Evolutionary conservation across 2,888 invertebrate genomes (phyloP).

Genomic region (Leucophora obtusa): DNA sequence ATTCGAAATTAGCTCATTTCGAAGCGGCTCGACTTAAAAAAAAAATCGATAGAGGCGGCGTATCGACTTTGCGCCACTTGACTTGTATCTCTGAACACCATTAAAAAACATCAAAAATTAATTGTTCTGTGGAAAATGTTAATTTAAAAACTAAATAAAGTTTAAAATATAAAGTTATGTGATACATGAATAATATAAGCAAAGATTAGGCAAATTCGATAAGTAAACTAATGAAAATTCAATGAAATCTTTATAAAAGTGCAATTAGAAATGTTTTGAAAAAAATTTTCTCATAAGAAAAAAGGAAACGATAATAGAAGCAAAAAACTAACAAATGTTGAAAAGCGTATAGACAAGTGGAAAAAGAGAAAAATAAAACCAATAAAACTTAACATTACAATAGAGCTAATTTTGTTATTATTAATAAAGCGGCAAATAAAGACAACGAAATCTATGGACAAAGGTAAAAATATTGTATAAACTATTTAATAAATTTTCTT

Average conservation of each 20-base stretch:
- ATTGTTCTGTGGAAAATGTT: slow-evolving; percentile 25
- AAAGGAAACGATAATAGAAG: slow-evolving; percentile 41
- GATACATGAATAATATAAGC: no score
- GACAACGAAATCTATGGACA: slow-evolving; percentile 17
- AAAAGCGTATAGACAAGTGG: slow-evolving; percentile 44
- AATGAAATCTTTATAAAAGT: background rate
- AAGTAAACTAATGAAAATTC: slow-evolving; percentile 45
- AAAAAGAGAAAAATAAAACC: slow-evolving; percentile 21
- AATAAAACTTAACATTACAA: slow-evolving; percentile 8
- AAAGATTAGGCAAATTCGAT: no score
- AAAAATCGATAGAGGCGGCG: no score
- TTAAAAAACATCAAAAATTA: slow-evolving; percentile 53
- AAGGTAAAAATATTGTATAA: slow-evolving; percentile 13
- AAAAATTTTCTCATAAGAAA: slow-evolving; percentile 51
- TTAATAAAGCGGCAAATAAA: slow-evolving; percentile 42
- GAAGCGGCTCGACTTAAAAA: no score
- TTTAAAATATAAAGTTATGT: no score
- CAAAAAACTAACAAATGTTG: slow-evolving; percentile 4
- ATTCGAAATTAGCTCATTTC: no score
- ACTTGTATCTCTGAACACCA: slow-evolving; percentile 56
- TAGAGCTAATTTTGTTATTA: slow-evolving; percentile 34
- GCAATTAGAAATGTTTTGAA: slow-evolving; percentile 22
- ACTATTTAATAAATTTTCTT: no score
- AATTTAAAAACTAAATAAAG: slow-evolving; percentile 19
- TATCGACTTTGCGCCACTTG: no score